A percentile compares a stretch with the other conserved stretches of the same genome.
phyloP scores from a whole-genome alignment of 2,797 vertebrate species.

The Agapornis canus region DNA sequence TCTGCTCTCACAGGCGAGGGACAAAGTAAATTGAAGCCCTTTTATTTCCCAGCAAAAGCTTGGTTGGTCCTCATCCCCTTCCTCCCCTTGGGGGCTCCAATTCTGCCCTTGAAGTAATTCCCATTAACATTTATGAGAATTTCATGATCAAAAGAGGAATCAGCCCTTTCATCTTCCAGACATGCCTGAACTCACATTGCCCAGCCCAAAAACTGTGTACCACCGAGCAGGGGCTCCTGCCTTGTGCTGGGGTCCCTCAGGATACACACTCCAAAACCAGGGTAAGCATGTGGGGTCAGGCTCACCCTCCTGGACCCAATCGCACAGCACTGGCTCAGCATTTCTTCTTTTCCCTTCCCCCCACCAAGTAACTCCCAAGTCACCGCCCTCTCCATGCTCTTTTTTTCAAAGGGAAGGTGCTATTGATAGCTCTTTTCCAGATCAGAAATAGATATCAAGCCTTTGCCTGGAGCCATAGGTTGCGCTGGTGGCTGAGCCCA shows the following conservation, averaged over 20 bases:
- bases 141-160: conserved; percentile 72
- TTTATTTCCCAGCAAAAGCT: conserved; percentile 10
- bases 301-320: not conserved
- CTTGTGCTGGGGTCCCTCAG: not conserved
- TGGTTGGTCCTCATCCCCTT: not conserved
- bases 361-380: not conserved
- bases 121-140: conserved; percentile 77
- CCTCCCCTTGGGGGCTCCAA: conserved; percentile 32
- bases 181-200: conserved; percentile 30
- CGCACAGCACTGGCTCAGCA: not conserved
- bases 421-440: not conserved
- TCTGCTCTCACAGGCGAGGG: not conserved
- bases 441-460: not conserved
- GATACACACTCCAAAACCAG: not conserved
- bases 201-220: not conserved
- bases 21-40: not conserved
- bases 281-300: rapidly evolving
- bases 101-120: conserved; percentile 57
- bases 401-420: not conserved
- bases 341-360: not conserved
- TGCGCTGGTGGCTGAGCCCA: not conserved
- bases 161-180: conserved; percentile 68
- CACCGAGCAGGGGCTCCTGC: not conserved
- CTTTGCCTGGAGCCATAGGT: not conserved
- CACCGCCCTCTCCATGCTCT: rapidly evolving